Base-by-base conservation (phyloP, 2,113 vertebrate genomes). In the Pangasianodon hypophthalmus region DNA sequence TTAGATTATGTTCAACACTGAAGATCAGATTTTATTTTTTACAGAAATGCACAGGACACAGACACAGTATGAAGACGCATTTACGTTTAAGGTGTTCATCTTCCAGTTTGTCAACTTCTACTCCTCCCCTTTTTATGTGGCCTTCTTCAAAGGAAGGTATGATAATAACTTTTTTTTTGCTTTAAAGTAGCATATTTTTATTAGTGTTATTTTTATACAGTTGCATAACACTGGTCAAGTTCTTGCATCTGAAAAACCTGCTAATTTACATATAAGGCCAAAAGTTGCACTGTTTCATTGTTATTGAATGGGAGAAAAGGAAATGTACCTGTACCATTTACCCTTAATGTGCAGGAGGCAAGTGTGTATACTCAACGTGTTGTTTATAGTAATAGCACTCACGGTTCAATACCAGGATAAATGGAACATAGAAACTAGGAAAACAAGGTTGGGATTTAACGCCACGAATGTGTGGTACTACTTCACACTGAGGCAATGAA, bases 61-160 rank as follows among this genome's bases (percentile, higher is more conserved):
- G 93, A 96, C 96, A 1, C 94, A 96, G 89, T 96, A 96, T 13
- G 96, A 97, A 87, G 97, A 97, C 1, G 94, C 96, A 71, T 97
- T 97, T 92, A 96, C 95, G 86, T 96, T 97, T 91, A 97, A 97
- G 88, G 97, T 96, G 67, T 97, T 97, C 94, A 95, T 97, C 92
- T 97, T 97, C 94, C 96, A 97, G 94, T 97, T 96, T 92, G 96
- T 97, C 90, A 96, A 95, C 92, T 97, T 97, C 94, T 97, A 96
- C 92, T 97, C 96, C 0, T 96, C 96, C 1, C 96, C 96, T 0
- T 97, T 96, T 93, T 97, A 96, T 0, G 95, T 96, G 94, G 96
- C 96, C 26, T 97, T 97, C 94, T 96, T 97, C 92, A 97, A 97
- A 94, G 97, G 96, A 92, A 95, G 96, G 96, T 95, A 93, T 46